Evolutionary conservation across 1,140 invertebrate species (phyloP).

Genomic region (Leptinotarsa lineolata): DNA sequence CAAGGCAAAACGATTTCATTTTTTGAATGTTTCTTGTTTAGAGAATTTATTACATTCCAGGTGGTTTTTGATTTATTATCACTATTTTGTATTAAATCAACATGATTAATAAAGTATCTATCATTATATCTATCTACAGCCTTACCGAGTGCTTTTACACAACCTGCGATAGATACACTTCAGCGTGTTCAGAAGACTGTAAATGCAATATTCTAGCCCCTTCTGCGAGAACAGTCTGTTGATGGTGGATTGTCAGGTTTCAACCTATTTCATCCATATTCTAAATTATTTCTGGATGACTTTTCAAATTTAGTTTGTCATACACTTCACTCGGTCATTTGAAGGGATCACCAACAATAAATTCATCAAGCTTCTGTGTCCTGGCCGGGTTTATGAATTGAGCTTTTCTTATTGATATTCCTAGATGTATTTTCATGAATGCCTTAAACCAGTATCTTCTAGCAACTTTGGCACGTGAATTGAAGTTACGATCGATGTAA

Average conservation of each 20-base stretch:
- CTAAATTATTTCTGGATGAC: constrained; percentile 40
- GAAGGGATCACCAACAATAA: constrained; percentile 52
- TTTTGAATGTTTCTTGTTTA: no score
- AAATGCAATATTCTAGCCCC: neutral
- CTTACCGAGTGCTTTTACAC: neutral
- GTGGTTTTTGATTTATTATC: no score
- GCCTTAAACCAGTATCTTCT: constrained; percentile 22
- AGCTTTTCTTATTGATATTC: constrained; percentile 43
- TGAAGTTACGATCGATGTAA: constrained; percentile 18
- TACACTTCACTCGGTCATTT: constrained; percentile 45
- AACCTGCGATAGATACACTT: constrained; percentile 27
- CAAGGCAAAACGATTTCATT: no score
- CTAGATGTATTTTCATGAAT: constrained; percentile 27
- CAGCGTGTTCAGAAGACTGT: constrained; percentile 19
- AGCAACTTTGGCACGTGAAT: neutral
- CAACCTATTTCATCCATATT: neutral
- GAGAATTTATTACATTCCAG: no score
- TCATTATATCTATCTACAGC: no score
- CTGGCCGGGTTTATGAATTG: constrained; percentile 53
- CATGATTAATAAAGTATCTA: no score
- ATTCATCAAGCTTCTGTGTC: constrained; percentile 54
- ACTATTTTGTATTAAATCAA: no score
- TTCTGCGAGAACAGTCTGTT: constrained; percentile 9
- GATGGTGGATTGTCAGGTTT: neutral
- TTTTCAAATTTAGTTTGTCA: constrained; percentile 44